Base-by-base conservation (phyloP, 2,888 invertebrate genomes). In the Odontomyia ornata region DNA sequence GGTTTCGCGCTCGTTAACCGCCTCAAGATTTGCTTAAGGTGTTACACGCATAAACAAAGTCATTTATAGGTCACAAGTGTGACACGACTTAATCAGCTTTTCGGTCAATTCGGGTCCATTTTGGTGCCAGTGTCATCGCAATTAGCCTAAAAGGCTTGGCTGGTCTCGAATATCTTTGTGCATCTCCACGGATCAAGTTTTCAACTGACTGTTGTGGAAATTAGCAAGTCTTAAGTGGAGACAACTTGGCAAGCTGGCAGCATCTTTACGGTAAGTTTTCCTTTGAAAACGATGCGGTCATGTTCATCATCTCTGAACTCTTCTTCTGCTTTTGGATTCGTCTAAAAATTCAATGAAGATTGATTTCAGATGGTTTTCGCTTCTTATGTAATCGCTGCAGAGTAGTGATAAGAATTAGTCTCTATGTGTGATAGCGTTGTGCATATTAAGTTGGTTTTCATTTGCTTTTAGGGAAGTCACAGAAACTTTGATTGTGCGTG, bases 21-120 rank as follows among this genome's bases (percentile, higher is more conserved):
- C 21, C 11, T 7, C n/a, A 13, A 30, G n/a, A 13, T 4, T 64
- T 27, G 9, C 30, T 28, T 64, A 9, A 60, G 21, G 18, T 9
- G 27, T 60, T 21, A 7, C n/a, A 67, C 46, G 46, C 67, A 46
- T 64, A 64, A 64, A 64, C 67, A 67, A 67, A 21, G 67, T 67
- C 67, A 67, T 67, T 67, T 67, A 67, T 67, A 67, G 67, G 67
- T 67, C 46, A 67, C 28, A 67, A 23, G 15, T n/a, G 11, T 21
- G 46, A 28, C 64, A 60, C 46, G 67, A 43, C 9, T 21, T 23
- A 46, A 43, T 2, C 67, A 60, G 25, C 52, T n/a, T 23, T 67
- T 23, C 23, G 11, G 9, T 43, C 13, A 21, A 11, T 30, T 64
- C 25, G 30, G 11, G 21, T 46, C 7, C 18, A 23, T 60, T 60